Percentiles rank a stretch among this genome's conserved stretches.
phyloP scores from a whole-genome alignment of 2,888 invertebrate species.

The Cheilosia vulpina region DNA sequence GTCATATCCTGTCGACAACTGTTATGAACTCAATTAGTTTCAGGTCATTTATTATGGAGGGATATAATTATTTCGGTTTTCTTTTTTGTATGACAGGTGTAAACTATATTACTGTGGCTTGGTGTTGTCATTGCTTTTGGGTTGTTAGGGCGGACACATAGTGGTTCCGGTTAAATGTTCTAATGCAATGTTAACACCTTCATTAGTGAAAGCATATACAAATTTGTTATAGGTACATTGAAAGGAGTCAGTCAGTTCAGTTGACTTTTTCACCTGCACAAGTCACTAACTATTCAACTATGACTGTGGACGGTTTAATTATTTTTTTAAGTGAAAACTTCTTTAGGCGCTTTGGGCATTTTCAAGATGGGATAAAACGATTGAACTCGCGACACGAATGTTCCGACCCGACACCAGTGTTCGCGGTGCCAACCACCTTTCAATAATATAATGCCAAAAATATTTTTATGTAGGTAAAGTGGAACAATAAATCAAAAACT shows the following conservation, averaged over 20 bases:
- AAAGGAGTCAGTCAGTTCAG: neutral
- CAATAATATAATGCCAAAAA: too few species aligned
- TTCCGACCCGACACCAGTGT: too few species aligned
- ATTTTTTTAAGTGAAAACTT: too few species aligned
- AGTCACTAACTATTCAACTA: neutral
- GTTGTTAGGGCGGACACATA: constrained; percentile 1
- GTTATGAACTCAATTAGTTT: constrained; percentile 67
- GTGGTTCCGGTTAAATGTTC: neutral
- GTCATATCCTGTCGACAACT: constrained; percentile 52
- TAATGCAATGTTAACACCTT: constrained; percentile 6
- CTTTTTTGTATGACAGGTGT: constrained; percentile 43
- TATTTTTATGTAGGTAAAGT: too few species aligned
- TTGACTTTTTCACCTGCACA: neutral
- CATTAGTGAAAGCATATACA: neutral
- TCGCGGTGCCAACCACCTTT: too few species aligned
- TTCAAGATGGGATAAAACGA: too few species aligned
- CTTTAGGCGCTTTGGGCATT: too few species aligned
- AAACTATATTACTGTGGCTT: neutral
- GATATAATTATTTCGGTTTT: neutral
- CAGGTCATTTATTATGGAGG: constrained; percentile 49
- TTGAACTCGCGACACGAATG: too few species aligned
- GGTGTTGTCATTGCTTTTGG: too few species aligned
- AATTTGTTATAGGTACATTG: neutral
- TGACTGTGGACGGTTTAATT: neutral
- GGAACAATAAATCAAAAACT: too few species aligned